Evolutionary conservation across 92 coral and sea anemone genomes (phyloP).

Genomic region (Montipora capitata): DNA sequence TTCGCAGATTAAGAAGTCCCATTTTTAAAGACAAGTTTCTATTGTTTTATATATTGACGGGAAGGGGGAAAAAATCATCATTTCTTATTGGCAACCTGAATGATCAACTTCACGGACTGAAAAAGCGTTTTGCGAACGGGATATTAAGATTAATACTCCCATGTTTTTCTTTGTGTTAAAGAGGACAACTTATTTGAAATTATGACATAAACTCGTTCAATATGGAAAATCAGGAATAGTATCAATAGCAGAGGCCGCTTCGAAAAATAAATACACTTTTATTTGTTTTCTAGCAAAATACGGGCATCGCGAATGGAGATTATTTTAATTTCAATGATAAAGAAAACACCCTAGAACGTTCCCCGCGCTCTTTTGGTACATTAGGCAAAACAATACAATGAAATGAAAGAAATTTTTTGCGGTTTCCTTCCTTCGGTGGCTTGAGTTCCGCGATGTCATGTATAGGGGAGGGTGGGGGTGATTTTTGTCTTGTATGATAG

Average conservation of each 20-base stretch:
- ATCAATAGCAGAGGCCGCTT: too few relatives aligned
- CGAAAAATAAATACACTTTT: not conserved
- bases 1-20: too few relatives aligned
- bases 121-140: too few relatives aligned
- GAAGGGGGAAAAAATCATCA: too few relatives aligned
- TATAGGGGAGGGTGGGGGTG: conserved; percentile 29
- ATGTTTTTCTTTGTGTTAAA: not conserved
- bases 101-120: not conserved
- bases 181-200: conserved; percentile 6
- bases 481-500: not conserved
- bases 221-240: too few relatives aligned
- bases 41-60: too few relatives aligned
- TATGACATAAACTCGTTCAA: not conserved
- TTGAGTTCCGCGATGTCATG: not conserved
- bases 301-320: not conserved
- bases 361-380: conserved; percentile 23
- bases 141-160: not conserved
- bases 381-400: conserved; percentile 7
- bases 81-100: too few relatives aligned
- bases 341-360: conserved; percentile 8
- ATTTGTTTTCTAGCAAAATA: not conserved
- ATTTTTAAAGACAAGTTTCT: not conserved
- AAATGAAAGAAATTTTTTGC: conserved; percentile 22
- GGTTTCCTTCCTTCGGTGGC: conserved; percentile 18
- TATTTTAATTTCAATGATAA: conserved; percentile 24